Evolutionary conservation across 2,113 vertebrate species (phyloP).

Genomic region (Channa maculata): DNA sequence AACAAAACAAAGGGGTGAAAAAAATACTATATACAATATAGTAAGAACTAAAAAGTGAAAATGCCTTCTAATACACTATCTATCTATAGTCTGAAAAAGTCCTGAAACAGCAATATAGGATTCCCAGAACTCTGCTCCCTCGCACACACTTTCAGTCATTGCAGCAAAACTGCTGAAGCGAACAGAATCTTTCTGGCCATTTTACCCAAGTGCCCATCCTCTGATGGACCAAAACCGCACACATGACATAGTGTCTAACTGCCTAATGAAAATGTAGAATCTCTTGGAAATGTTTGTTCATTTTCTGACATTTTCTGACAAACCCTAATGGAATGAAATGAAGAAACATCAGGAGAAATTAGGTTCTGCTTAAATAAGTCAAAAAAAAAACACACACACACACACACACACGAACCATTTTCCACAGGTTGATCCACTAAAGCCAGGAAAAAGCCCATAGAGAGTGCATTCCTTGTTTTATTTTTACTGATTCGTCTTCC

Average conservation of each 20-base stretch:
- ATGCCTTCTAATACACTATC: constrained; percentile 35
- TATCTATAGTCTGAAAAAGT: constrained; percentile 59
- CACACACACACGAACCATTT: not conserved
- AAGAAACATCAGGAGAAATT: constrained; percentile 23
- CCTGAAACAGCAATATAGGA: constrained; percentile 72
- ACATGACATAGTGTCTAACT: constrained; percentile 60
- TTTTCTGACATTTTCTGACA: too few relatives aligned
- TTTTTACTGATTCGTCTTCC: not conserved
- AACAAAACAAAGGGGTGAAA: not conserved
- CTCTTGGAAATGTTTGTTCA: constrained; percentile 55
- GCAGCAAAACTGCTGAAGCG: constrained; percentile 75
- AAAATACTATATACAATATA: constrained; percentile 2
- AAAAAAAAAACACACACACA: too few relatives aligned
- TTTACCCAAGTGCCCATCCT: constrained; percentile 64
- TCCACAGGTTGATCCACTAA: constrained; percentile 8
- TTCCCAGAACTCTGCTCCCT: constrained; percentile 52
- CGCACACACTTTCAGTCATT: constrained; percentile 70
- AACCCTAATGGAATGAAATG: too few relatives aligned
- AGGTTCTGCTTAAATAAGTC: not conserved
- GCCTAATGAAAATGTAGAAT: constrained; percentile 69
- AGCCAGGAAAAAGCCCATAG: not conserved
- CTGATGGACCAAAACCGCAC: constrained; percentile 46
- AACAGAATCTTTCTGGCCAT: constrained; percentile 71
- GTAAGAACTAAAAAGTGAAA: constrained; percentile 30
- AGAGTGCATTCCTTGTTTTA: not conserved